Percentiles rank a stretch among this genome's conserved stretches.
Conservation (phyloP, 2,888 invertebrate genomes). For the Kryphioiulus occultus region DNA sequence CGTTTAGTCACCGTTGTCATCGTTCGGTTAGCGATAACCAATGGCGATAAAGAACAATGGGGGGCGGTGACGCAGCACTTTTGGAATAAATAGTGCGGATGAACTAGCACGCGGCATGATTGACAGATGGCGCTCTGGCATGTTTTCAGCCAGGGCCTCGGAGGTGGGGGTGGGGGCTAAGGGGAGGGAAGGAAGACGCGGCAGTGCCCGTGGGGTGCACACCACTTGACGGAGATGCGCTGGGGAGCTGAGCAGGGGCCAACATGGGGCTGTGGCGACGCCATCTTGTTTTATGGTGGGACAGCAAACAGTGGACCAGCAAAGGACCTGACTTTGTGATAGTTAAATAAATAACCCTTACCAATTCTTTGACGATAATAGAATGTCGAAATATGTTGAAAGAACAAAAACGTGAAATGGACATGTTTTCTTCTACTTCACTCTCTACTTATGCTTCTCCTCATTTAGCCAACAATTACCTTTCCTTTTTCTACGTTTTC, state of each 20-base stretch:
- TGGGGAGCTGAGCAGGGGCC: not conserved
- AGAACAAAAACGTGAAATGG: no score
- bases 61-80: slow-evolving; percentile 21
- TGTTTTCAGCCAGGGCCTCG: not conserved
- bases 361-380: no score
- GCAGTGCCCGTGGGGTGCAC: not conserved
- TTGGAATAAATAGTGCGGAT: slow-evolving; percentile 24
- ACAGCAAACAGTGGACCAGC: no score
- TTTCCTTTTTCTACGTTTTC: not conserved
- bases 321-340: no score
- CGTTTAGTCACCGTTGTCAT: slow-evolving; percentile 46
- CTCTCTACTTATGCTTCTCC: no score
- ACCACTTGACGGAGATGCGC: not conserved
- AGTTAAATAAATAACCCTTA: no score
- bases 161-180: not conserved
- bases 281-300: not conserved
- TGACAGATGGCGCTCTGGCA: slow-evolving; percentile 40
- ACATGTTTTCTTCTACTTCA: no score
- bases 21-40: slow-evolving; percentile 39
- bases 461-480: no score
- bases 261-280: not conserved
- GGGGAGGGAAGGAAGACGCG: not conserved
- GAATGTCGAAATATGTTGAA: no score
- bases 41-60: slow-evolving; percentile 41
- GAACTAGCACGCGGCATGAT: not conserved